Conservation (phyloP, 2,888 invertebrate genomes). For the Volucella zonaria region DNA sequence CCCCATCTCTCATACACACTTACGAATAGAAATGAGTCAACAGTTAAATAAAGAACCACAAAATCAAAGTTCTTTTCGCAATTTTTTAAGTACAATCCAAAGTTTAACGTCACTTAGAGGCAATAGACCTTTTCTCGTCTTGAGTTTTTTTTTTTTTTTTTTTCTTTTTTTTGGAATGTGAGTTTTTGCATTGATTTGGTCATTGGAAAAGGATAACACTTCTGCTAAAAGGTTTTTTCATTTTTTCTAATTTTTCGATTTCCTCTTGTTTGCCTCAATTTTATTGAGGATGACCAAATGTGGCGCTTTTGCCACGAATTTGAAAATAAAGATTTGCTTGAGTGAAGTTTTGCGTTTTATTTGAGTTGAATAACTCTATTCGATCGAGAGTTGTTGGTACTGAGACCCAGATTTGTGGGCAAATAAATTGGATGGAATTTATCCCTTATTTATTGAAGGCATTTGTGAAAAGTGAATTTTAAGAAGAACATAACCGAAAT, state of each 20-base stretch:
- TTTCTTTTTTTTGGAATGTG: conserved; percentile 17
- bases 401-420: too few species aligned
- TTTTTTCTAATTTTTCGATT: conserved; percentile 14
- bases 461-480: too few species aligned
- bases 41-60: conserved; percentile 46
- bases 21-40: conserved; percentile 41
- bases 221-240: conserved; percentile 44
- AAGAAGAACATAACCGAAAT: too few species aligned
- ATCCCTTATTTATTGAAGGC: too few species aligned
- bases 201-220: conserved; percentile 46
- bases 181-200: conserved; percentile 44
- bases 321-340: too few species aligned
- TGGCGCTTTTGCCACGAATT: too few species aligned
- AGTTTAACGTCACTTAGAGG: conserved; percentile 64
- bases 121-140: conserved; percentile 43
- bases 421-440: too few species aligned
- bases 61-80: conserved; percentile 32
- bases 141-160: conserved; percentile 10
- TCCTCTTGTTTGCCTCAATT: conserved; percentile 40
- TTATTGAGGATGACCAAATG: conserved; percentile 2
- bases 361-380: too few species aligned
- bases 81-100: conserved; percentile 54
- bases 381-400: too few species aligned
- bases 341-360: too few species aligned
- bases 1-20: conserved; percentile 2